Percentiles rank a stretch among this genome's conserved stretches.
phyloP scores from a whole-genome alignment of 2,888 invertebrate species.

The Xestia sexstrigata region DNA sequence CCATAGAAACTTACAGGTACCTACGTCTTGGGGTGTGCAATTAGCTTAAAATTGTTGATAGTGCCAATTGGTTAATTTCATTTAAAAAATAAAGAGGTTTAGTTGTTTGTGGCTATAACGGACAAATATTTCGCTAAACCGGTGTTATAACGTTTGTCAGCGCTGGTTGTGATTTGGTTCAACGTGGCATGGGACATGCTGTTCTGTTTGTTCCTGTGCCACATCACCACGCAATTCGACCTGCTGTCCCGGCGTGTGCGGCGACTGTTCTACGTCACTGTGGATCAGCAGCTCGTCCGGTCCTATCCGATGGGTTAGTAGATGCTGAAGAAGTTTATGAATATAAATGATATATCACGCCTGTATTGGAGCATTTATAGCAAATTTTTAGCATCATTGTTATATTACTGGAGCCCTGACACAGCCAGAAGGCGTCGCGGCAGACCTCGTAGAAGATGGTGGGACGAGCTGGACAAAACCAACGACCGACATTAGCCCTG shows the following conservation, averaged over 20 bases:
- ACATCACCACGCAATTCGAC: conserved; percentile 74
- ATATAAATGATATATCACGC: neutral
- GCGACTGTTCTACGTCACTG: conserved; percentile 65
- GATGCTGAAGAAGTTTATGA: neutral
- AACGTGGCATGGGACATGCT: conserved; percentile 72
- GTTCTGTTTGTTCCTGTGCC: conserved; percentile 73
- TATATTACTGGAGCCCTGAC: too few relatives aligned
- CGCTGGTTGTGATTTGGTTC: conserved; percentile 65
- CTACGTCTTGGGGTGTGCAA: neutral
- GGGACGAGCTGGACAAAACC: too few relatives aligned
- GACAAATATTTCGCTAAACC: neutral
- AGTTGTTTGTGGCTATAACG: neutral
- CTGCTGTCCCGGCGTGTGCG: conserved; percentile 67
- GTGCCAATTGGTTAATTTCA: neutral
- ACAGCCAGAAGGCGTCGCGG: too few relatives aligned
- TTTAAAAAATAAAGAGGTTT: neutral
- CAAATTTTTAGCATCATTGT: too few relatives aligned
- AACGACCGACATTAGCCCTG: too few relatives aligned
- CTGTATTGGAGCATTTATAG: too few relatives aligned
- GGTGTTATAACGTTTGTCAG: conserved; percentile 48
- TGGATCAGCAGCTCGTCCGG: conserved; percentile 66
- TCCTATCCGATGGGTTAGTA: conserved; percentile 71
- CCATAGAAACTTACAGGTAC: neutral
- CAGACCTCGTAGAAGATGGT: too few relatives aligned
- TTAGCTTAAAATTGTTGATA: neutral